phyloP scores from a whole-genome alignment of 30 jellyfish, hydroid and myxozoan species.

The Aurelia aurita region DNA sequence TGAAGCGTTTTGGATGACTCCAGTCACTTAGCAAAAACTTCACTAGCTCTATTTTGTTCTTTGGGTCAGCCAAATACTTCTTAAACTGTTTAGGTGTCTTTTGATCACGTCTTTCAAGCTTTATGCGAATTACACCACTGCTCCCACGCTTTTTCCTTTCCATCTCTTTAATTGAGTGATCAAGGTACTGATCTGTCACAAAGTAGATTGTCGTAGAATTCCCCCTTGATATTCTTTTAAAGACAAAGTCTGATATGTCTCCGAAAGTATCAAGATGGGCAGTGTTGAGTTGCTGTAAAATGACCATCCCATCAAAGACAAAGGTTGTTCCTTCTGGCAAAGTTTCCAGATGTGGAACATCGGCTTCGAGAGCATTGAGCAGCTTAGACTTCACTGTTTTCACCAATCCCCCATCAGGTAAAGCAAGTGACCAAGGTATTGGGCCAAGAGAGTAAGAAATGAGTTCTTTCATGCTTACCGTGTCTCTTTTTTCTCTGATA shows the following conservation, averaged over 20 bases:
- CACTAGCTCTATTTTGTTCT: conserved; percentile 18
- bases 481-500: conserved; percentile 24
- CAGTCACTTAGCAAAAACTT: conserved; percentile 40
- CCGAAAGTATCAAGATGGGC: conserved; percentile 29
- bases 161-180: neutral
- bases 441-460: conserved; percentile 49
- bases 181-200: conserved; percentile 48
- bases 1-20: conserved; percentile 9
- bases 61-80: conserved; percentile 16
- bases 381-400: conserved; percentile 59
- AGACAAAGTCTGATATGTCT: conserved; percentile 27
- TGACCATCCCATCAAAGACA: conserved; percentile 60
- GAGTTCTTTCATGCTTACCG: conserved; percentile 9
- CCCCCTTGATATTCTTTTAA: conserved; percentile 27
- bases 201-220: conserved; percentile 26
- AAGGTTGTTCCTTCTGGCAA: conserved; percentile 15
- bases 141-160: conserved; percentile 24
- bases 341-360: neutral
- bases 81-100: conserved; percentile 56
- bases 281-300: conserved; percentile 1
- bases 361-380: conserved; percentile 25
- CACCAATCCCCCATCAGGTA: conserved; percentile 63
- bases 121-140: conserved; percentile 4
- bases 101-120: conserved; percentile 13
- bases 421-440: conserved; percentile 55